Conservation (phyloP, 1,140 invertebrate species). For the Conus ventricosus region DNA sequence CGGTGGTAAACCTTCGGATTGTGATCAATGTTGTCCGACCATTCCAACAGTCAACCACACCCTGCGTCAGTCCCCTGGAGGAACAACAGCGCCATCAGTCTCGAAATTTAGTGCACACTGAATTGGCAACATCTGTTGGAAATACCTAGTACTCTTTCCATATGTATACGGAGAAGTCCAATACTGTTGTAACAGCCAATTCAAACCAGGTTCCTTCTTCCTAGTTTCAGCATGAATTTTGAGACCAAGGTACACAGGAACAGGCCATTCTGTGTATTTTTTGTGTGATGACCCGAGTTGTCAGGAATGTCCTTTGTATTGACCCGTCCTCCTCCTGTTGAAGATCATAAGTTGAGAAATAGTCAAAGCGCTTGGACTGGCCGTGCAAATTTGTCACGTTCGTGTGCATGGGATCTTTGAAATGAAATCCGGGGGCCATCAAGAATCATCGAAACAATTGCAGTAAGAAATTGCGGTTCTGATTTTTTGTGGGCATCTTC, state of each 20-base stretch:
- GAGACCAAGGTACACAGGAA: not conserved
- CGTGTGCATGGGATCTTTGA: not conserved
- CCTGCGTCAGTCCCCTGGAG: not conserved
- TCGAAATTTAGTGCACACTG: not conserved
- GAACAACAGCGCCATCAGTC: not conserved
- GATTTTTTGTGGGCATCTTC: too few relatives aligned
- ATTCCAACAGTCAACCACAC: not conserved
- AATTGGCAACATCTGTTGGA: not conserved
- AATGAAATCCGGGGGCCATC: too few relatives aligned
- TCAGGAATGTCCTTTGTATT: not conserved
- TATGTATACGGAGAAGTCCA: not conserved
- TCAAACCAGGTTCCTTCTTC: not conserved
- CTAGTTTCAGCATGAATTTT: not conserved
- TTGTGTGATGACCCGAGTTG: not conserved
- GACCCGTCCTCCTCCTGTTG: not conserved
- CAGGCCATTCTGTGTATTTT: not conserved
- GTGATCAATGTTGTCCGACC: constrained; percentile 17
- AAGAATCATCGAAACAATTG: too few relatives aligned
- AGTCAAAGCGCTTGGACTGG: not conserved
- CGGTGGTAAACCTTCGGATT: not conserved
- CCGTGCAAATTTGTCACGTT: not conserved
- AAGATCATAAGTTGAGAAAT: not conserved
- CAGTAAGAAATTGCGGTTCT: too few relatives aligned
- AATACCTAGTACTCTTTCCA: not conserved
- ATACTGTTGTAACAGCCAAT: not conserved